These are phyloP conservation scores for Anticlea derivata DNA, from an alignment of 2,888 invertebrate species.

Conservation along the genomic window DNA sequence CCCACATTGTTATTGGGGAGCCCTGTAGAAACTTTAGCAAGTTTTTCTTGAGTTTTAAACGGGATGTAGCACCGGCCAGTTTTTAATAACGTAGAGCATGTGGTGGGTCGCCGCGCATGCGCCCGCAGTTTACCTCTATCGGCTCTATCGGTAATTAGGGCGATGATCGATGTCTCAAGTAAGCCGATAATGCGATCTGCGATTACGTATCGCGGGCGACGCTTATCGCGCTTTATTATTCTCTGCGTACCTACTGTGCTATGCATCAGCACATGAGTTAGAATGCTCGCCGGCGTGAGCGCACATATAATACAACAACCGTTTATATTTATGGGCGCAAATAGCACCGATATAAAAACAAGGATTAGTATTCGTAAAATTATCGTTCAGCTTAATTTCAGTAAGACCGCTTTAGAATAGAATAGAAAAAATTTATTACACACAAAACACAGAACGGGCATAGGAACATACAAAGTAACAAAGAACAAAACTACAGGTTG, in stretches of 20 bases:
- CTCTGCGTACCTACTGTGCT: slow-evolving; percentile 7
- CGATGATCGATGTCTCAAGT: slow-evolving; percentile 78
- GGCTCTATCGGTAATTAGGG: slow-evolving; percentile 68
- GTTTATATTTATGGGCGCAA: not conserved
- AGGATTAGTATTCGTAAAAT: too few relatives aligned
- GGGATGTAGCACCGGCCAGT: too few relatives aligned
- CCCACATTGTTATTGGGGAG: too few relatives aligned
- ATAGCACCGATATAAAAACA: not conserved
- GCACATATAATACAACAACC: not conserved
- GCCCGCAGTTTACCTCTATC: slow-evolving; percentile 33
- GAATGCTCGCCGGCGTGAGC: slow-evolving; percentile 3
- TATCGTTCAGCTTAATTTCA: too few relatives aligned
- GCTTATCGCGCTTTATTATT: slow-evolving; percentile 20
- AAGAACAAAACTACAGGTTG: too few relatives aligned
- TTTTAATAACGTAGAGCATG: too few relatives aligned
- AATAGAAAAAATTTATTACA: too few relatives aligned
- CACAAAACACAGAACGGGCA: too few relatives aligned
- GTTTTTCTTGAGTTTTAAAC: too few relatives aligned
- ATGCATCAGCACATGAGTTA: slow-evolving; percentile 12
- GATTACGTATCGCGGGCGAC: slow-evolving; percentile 15
- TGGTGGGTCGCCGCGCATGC: not conserved
- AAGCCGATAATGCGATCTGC: slow-evolving; percentile 43
- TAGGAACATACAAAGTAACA: too few relatives aligned
- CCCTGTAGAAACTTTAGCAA: too few relatives aligned
- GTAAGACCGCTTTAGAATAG: too few relatives aligned